Conservation (phyloP, 2,113 vertebrate genomes). For the Chloropsis cyanopogon region DNA sequence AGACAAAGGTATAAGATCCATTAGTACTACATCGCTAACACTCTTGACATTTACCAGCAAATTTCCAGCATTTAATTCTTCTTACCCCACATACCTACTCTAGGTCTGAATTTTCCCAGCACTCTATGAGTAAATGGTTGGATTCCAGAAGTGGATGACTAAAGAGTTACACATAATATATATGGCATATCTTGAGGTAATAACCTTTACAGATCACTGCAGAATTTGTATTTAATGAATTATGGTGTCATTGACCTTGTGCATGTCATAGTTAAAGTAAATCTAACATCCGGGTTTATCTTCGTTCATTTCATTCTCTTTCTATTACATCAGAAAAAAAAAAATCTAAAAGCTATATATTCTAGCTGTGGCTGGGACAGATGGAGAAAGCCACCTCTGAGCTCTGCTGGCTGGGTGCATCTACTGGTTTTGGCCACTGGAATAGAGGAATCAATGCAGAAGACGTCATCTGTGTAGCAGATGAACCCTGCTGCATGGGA, state of each 20-base stretch:
- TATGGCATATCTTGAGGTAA: neutral
- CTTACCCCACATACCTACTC: neutral
- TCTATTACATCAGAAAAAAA: neutral
- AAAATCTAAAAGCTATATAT: neutral
- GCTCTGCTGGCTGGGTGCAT: neutral
- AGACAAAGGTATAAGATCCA: neutral
- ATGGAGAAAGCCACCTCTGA: neutral
- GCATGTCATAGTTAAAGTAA: neutral
- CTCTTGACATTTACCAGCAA: neutral
- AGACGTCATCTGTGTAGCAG: neutral
- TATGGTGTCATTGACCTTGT: neutral
- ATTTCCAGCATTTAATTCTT: neutral
- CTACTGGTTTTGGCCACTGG: neutral
- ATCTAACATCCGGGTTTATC: neutral
- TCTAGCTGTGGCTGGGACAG: neutral
- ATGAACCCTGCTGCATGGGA: neutral
- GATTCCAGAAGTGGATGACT: neutral
- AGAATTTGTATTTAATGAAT: constrained; percentile 11
- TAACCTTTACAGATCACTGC: neutral
- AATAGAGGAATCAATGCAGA: neutral
- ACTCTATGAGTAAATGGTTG: neutral
- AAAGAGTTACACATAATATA: neutral
- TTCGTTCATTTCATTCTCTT: neutral
- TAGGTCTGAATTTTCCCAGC: neutral
- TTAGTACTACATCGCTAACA: neutral